phyloP scores from a whole-genome alignment of 2,888 invertebrate species.

The Drosophila prostipennis region DNA sequence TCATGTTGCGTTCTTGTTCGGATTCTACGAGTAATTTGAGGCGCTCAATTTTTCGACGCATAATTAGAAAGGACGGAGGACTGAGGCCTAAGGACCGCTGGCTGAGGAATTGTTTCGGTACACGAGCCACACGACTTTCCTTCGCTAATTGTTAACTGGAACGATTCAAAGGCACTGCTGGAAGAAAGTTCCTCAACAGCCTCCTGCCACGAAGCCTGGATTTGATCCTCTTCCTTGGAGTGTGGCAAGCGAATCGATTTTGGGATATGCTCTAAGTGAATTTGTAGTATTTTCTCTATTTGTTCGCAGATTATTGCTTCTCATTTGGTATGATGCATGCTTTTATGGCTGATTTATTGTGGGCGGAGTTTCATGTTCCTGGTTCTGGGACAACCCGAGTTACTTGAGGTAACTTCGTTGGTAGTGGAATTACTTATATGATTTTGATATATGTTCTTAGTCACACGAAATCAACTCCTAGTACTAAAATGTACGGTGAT shows the following conservation, averaged over 20 bases:
- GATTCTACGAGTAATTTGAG: conserved; percentile 51
- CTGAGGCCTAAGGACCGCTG: conserved; percentile 55
- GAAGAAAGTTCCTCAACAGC: conserved; percentile 10
- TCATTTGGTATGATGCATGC: neutral
- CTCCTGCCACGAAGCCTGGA: conserved; percentile 10
- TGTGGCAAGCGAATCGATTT: conserved; percentile 33
- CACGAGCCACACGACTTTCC: conserved; percentile 48
- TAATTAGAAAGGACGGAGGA: conserved; percentile 54
- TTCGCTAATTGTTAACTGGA: conserved; percentile 57
- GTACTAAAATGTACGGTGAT: neutral
- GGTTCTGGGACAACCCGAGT: neutral
- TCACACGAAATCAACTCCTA: neutral
- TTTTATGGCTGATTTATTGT: neutral
- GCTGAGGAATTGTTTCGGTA: conserved; percentile 65
- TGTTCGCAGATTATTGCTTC: neutral
- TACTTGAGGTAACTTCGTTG: neutral
- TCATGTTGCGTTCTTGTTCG: conserved; percentile 66
- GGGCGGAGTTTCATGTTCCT: neutral
- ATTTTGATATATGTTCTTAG: neutral
- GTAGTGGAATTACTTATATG: neutral
- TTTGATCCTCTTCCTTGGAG: conserved; percentile 21
- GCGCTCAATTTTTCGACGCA: conserved; percentile 62
- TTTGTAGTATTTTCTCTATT: neutral
- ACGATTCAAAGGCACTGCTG: conserved; percentile 18
- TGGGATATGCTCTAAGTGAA: conserved; percentile 11